Percentiles rank a stretch among this genome's conserved stretches.
These are phyloP conservation scores for Parascotia fuliginaria DNA, from an alignment of 2,888 invertebrate genomes.

Conservation along the genomic window DNA sequence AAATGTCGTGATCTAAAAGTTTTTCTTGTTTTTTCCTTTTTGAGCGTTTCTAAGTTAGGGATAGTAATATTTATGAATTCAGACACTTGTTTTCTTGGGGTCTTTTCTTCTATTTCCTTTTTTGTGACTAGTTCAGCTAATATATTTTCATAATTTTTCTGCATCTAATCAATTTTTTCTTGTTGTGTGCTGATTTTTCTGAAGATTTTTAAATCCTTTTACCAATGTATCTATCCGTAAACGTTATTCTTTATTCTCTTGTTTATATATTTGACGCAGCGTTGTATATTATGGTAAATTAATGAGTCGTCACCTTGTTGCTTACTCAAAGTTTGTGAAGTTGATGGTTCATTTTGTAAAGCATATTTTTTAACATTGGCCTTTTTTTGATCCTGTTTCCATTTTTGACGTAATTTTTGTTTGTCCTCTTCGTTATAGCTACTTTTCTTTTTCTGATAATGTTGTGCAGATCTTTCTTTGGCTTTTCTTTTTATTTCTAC, in stretches of 20 bases:
- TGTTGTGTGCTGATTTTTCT: background rate
- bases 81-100: background rate
- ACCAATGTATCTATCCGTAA: constrained; percentile 5
- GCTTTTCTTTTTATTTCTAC: too few relatives aligned
- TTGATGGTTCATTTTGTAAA: background rate
- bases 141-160: background rate
- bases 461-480: too few relatives aligned
- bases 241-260: background rate
- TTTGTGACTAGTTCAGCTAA: background rate
- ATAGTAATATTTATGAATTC: constrained; percentile 7
- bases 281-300: background rate
- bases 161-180: background rate
- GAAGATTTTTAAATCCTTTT: constrained; percentile 4
- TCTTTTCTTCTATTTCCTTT: background rate
- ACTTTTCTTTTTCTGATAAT: too few relatives aligned
- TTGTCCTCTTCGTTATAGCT: too few relatives aligned
- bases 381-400: constrained; percentile 7
- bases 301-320: background rate
- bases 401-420: too few relatives aligned
- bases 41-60: constrained; percentile 10
- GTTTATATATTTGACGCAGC: background rate
- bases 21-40: constrained; percentile 8
- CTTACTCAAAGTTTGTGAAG: background rate
- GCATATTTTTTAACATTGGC: background rate
- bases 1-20: constrained; percentile 5